These are phyloP conservation scores for Lutra lutra DNA, from an alignment of 2,797 vertebrate species.

Conservation along the genomic window DNA sequence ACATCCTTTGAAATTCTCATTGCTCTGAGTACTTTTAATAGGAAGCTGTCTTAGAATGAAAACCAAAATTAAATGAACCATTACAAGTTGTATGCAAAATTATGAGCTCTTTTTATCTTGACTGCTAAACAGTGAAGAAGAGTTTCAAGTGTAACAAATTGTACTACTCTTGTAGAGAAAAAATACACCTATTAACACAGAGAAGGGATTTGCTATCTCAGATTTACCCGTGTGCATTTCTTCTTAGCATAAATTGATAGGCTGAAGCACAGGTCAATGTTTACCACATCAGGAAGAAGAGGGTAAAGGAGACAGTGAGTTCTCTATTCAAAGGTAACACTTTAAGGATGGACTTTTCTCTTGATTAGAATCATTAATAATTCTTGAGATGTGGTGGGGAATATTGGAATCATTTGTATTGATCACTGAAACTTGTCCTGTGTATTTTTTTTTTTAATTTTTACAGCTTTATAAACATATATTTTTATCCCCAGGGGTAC, in stretches of 20 bases:
- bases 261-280: not conserved
- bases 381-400: not conserved
- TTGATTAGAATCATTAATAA: not conserved
- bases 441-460: conserved; percentile 30
- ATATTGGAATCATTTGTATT: not conserved
- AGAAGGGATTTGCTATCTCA: not conserved
- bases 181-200: not conserved
- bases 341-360: not conserved
- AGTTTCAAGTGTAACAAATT: not conserved
- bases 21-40: not conserved
- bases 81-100: not conserved
- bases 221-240: not conserved
- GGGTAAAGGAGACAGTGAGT: not conserved
- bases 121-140: not conserved
- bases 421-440: not conserved
- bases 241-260: not conserved
- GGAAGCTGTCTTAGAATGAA: not conserved
- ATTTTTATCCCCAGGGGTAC: too few species aligned
- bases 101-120: not conserved
- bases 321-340: not conserved
- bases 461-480: too few species aligned
- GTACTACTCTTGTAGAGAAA: not conserved
- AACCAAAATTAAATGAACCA: not conserved
- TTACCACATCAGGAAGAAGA: not conserved
- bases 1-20: not conserved